A percentile compares a stretch with the other conserved stretches of the same genome.
Conservation (phyloP, 2,888 invertebrate genomes). For the Acholoe squamosa region DNA sequence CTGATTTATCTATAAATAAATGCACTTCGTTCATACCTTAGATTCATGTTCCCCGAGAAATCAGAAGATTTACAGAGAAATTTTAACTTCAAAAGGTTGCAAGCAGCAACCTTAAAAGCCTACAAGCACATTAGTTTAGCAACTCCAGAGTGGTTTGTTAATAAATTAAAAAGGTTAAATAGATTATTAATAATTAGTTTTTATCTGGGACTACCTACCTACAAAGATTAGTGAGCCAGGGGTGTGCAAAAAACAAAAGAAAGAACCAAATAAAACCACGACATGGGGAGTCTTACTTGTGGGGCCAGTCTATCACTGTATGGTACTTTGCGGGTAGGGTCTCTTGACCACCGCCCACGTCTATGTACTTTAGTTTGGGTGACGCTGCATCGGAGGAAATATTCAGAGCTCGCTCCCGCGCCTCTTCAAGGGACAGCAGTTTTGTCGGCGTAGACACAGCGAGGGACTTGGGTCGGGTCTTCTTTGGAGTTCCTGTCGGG, state of each 20-base stretch:
- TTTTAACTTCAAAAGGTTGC: too few species aligned
- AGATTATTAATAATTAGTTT: too few species aligned
- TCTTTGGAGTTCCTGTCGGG: slow-evolving; percentile 72
- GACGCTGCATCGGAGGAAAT: slow-evolving; percentile 59
- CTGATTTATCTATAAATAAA: too few species aligned
- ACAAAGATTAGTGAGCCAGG: slow-evolving; percentile 24
- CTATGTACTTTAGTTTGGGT: slow-evolving; percentile 79
- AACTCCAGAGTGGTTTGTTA: neutral
- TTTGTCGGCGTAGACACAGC: slow-evolving; percentile 95
- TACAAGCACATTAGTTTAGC: neutral
- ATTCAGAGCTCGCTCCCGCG: slow-evolving; percentile 88
- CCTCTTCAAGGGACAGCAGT: slow-evolving; percentile 94
- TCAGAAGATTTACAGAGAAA: too few species aligned
- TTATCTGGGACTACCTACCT: neutral
- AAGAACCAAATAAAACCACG: slow-evolving; percentile 47
- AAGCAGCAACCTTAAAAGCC: neutral
- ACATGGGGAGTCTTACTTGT: slow-evolving; percentile 66
- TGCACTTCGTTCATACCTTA: too few species aligned
- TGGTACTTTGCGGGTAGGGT: slow-evolving; percentile 92
- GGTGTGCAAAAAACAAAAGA: slow-evolving; percentile 5
- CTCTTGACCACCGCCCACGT: slow-evolving; percentile 88
- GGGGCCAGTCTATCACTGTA: slow-evolving; percentile 94
- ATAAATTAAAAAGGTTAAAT: too few species aligned
- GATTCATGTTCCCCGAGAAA: too few species aligned
- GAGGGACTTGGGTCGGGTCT: slow-evolving; percentile 92